These are phyloP conservation scores for Alviniconcha strummeri DNA, from an alignment of 2,888 invertebrate genomes.

Conservation along the genomic window DNA sequence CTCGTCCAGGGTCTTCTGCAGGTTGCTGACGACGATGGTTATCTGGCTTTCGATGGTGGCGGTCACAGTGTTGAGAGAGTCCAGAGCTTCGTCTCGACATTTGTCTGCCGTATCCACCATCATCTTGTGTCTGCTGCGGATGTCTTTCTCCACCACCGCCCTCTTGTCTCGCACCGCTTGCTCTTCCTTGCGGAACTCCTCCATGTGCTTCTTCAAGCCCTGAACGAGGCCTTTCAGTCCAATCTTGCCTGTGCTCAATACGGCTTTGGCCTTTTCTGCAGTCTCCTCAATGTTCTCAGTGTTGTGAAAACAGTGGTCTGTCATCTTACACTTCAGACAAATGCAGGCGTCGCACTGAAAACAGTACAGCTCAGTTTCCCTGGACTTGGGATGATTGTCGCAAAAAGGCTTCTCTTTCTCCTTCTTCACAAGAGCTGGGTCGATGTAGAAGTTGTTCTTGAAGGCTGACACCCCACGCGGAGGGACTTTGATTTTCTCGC, in stretches of 20 bases:
- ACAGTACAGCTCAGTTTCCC: slow-evolving; percentile 15
- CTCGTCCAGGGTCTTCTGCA: slow-evolving; percentile 8
- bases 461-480: slow-evolving; percentile 7
- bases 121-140: slow-evolving; percentile 2
- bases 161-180: slow-evolving; percentile 3
- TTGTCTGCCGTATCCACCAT: slow-evolving; percentile 13
- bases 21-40: neutral
- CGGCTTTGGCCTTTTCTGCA: neutral
- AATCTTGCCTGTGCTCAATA: neutral
- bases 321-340: slow-evolving; percentile 15
- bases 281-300: neutral
- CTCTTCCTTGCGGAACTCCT: neutral
- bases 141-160: slow-evolving; percentile 1
- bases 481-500: neutral
- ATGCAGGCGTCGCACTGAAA: neutral
- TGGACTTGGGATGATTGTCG: neutral
- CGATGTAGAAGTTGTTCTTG: slow-evolving; percentile 22
- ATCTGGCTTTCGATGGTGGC: slow-evolving; percentile 9
- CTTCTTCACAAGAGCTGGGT: neutral
- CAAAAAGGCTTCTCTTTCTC: neutral
- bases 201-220: neutral
- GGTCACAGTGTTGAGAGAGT: slow-evolving; percentile 11
- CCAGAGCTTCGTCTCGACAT: slow-evolving; percentile 3
- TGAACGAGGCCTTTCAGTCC: neutral
- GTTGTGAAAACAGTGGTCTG: neutral